Evolutionary conservation across 1,140 invertebrate genomes (phyloP), one percentile per base, ranked within the genome.

Genomic region (Lordiphosa mommai): DNA sequence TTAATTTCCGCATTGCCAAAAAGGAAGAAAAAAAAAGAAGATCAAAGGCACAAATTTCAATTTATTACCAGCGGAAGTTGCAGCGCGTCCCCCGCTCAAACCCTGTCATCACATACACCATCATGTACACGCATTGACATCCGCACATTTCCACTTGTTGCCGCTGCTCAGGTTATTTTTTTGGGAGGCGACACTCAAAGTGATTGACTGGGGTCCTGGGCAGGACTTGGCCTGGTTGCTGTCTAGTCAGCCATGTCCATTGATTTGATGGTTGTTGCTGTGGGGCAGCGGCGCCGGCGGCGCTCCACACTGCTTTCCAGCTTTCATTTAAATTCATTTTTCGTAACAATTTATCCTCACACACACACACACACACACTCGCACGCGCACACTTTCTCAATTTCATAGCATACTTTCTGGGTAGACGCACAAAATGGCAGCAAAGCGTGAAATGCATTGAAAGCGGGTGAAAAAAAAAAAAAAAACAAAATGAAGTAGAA

Each of bases 21-120:
- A 72, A 59, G 38, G 12, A 30, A 56, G 61, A 84, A 66, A 74
- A 71, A 53, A 76, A 80, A 82, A 29, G 50, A 65, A 76, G 76
- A 82, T 82, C 77, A 82, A 82, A 82, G 76, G 57, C 66, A 56
- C 23, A 82, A 76, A 46, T 82, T 82, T 82, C 77, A 82, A 84
- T 82, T 82, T 84, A 76, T 82, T 84, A 84, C 67, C 67, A 77
- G 51, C 76, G 76, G 76, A 82, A 84, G 76, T 58, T 69, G 71
- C 58, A 57, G 51, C 53, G 64, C 74, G 53, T 73, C 72, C 69
- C 51, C 67, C 44, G 51, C 14, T 34, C 47, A 63, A 63, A 10
- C 58, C 59, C 27, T 32, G 52, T 30, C 50, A 14, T 14, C 34
- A 37, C 0, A 5, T 12, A 5, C 10, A 14, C 33, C 58, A 53